Base-by-base conservation (phyloP, 2,113 vertebrate species). In the Accipiter virgatus region DNA sequence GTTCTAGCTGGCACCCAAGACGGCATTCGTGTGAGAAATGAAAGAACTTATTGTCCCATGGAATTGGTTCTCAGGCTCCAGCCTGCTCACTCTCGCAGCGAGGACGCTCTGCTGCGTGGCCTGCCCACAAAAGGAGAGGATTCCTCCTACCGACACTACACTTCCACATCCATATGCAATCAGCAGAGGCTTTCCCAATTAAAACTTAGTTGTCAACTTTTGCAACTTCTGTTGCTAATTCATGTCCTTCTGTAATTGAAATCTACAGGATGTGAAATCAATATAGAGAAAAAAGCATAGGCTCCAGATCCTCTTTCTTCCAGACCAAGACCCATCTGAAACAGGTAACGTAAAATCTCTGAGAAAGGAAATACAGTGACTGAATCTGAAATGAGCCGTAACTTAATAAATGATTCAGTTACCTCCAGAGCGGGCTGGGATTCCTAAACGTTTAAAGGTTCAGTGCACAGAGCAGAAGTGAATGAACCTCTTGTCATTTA, bases 1-100 rank as follows among this genome's bases (percentile, higher is more conserved):
- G 58, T 93, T 88, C 74, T 93, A 95, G 75, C 59, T 96, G 90
- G 75, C 92, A 92, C 55, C 63, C 62, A 53, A 82, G 80, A 43
- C 1, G 2, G 63, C 34, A 92, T 93, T 90, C 0, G 16, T 93
- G 65, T 52, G 84, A 91, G 70, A 91, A 91, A 75, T 89, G 48
- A 95, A 97, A 94, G 89, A 95, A 74, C 27, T 75, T 87, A 84
- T 38, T 96, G 86, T 95, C 27, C 56, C 67, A 52, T 1, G 2
- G 58, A 40, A 32, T 1, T 40, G 53, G 62, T 91, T 95, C 73
- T 95, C 81, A 89, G 83, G 70, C 91, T 89, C 20, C 77, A 92
- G 88, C 26, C 65, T 68, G 83, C 73, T 86, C 56, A n/a, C 45
- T 92, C 63, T 71, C 3, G 2, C 1, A 0, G 65, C 10, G 7